Evolutionary conservation across 2,797 vertebrate genomes (phyloP).

Genomic region (Crocodylus rhombifer): DNA sequence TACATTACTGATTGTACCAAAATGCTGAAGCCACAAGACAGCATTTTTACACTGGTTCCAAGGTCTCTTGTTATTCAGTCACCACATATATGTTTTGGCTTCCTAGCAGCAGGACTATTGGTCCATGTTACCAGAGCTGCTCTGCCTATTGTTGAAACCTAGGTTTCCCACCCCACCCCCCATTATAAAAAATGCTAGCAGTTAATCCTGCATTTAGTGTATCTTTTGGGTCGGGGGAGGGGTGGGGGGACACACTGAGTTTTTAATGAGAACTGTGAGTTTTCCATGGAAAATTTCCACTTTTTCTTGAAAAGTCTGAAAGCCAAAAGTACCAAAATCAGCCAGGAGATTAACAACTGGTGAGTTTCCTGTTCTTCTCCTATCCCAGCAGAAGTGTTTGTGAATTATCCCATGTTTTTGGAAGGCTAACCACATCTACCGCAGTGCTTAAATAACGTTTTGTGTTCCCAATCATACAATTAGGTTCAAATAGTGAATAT

Average conservation of each 20-base stretch:
- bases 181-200: not conserved
- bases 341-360: not conserved
- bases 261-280: not conserved
- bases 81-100: not conserved
- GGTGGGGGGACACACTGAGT: not conserved
- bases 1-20: not conserved
- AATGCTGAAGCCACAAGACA: not conserved
- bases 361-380: not conserved
- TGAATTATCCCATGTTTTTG: conserved; percentile 31
- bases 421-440: conserved; percentile 38
- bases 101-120: not conserved
- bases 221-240: too few relatives aligned
- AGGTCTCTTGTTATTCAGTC: not conserved
- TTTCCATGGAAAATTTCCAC: not conserved
- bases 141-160: not conserved
- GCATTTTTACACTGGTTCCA: not conserved
- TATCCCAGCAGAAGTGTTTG: not conserved
- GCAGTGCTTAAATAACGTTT: conserved; percentile 33
- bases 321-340: not conserved
- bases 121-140: not conserved
- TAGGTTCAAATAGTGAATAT: not conserved
- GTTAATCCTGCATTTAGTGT: not conserved
- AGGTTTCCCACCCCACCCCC: not conserved
- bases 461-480: conserved; percentile 32
- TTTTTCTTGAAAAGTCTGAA: not conserved